Evolutionary conservation across 1,140 invertebrate species (phyloP).

Genomic region (Temnothorax longispinosus): DNA sequence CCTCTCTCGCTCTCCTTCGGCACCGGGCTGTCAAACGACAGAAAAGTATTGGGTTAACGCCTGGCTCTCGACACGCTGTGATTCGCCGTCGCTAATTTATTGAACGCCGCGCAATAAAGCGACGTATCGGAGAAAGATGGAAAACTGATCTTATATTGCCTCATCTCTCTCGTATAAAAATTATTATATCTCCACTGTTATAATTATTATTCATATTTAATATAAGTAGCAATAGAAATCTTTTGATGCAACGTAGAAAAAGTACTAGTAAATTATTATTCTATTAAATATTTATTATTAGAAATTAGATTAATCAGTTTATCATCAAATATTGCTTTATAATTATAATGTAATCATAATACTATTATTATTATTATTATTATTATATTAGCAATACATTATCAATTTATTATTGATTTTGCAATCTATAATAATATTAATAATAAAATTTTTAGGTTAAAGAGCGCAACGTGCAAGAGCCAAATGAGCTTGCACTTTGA

Average conservation of each 20-base stretch:
- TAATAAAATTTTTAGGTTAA: constrained; percentile 1
- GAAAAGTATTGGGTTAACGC: constrained; percentile 51
- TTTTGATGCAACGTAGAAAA: not conserved
- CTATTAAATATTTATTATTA: constrained; percentile 9
- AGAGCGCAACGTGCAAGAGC: not conserved
- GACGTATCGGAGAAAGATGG: not conserved
- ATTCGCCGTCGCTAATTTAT: constrained; percentile 49
- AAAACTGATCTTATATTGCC: constrained; percentile 23
- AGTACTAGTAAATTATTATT: constrained; percentile 1
- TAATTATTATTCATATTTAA: not conserved
- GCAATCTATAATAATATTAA: constrained; percentile 19
- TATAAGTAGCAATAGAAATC: not conserved
- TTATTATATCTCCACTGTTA: not conserved
- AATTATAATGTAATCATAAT: constrained; percentile 15
- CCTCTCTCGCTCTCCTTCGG: constrained; percentile 27
- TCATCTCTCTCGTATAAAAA: not conserved
- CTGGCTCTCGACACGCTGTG: constrained; percentile 34
- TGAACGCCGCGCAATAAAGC: constrained; percentile 38
- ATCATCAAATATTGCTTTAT: not conserved
- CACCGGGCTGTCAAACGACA: constrained; percentile 17
- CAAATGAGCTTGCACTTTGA: not conserved
- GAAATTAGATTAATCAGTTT: constrained; percentile 12
- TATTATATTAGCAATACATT: not conserved
- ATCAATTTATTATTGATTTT: not conserved
- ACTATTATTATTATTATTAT: not conserved